Base-by-base conservation (phyloP, 1,140 invertebrate genomes). In the Euura lappo region DNA sequence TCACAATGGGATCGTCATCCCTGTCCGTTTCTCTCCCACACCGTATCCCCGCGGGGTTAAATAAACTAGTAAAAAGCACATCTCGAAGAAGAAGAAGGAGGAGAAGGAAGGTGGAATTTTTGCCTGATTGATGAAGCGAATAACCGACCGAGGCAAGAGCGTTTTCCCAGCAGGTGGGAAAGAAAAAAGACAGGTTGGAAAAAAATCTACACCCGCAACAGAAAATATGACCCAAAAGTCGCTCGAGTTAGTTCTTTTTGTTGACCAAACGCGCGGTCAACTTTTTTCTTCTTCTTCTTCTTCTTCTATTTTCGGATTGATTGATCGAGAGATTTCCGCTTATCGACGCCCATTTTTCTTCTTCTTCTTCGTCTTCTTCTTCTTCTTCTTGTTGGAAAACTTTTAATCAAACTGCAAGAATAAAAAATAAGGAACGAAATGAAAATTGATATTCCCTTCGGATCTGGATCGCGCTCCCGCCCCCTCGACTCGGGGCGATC, bases 61-160 rank as follows among this genome's bases (percentile, higher is more conserved):
- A 28, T 28, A 28, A 28, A 28, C 28, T 28, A 28, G 28, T 28
- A 28, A 28, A 28, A 28, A 28, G 28, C 28, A 28, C 28, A 28
- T 28, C 28, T 66, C 11, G 11, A 51, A 7, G 11, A 51, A 2
- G 47, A 65, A 46, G n/a, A 64, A 43, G 11, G 13, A 44, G 13
- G 60, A 71, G 60, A 73, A 68, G 66, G 42, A 65, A 71, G 60
- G 64, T 69, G 70, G 71, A 70, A 76, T 71, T 51, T 51, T 51
- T 51, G 47, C 47, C 47, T 51, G 47, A 51, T 51, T 51, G 47
- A 51, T 51, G 47, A 51, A 51, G 47, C 47, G 47, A 51, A 51
- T 51, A 51, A 51, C 47, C 47, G 47, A n/a, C 47, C 11, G 47
- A 51, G 47, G 47, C 47, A 51, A 51, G 47, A 51, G 2, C 47